Percentiles rank a stretch among this genome's conserved stretches.
These are phyloP conservation scores for Asobara japonica DNA, from an alignment of 1,140 invertebrate species.

Conservation along the genomic window DNA sequence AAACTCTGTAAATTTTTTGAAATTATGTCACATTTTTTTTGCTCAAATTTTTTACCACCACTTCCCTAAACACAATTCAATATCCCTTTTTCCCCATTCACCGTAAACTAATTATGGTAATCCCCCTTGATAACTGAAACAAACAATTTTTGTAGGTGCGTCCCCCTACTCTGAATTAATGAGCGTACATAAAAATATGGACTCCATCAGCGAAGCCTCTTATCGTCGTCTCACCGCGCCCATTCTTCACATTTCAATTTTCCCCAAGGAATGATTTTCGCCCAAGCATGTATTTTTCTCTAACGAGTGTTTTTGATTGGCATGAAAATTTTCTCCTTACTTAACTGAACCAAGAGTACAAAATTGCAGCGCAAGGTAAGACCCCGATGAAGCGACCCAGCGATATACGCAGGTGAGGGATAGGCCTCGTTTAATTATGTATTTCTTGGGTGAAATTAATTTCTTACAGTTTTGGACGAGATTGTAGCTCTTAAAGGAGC, in stretches of 20 bases:
- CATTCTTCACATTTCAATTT: background rate
- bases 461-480: too few relatives aligned
- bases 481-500: too few relatives aligned
- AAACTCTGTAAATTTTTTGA: too few relatives aligned
- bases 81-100: background rate
- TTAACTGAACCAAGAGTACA: background rate
- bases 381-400: slow-evolving; percentile 34
- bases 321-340: background rate
- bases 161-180: background rate
- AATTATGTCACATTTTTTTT: too few relatives aligned
- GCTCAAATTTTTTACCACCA: too few relatives aligned
- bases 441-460: too few relatives aligned
- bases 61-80: too few relatives aligned
- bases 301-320: background rate
- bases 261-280: background rate
- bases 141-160: background rate
- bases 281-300: background rate
- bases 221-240: too few relatives aligned
- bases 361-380: slow-evolving; percentile 21
- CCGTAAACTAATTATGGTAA: too few relatives aligned
- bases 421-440: too few relatives aligned
- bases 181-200: background rate
- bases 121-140: too few relatives aligned
- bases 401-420: slow-evolving; percentile 30
- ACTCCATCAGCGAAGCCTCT: background rate